Evolutionary conservation across 2,113 vertebrate species (phyloP).

Genomic region (Epinephelus fuscoguttatus): DNA sequence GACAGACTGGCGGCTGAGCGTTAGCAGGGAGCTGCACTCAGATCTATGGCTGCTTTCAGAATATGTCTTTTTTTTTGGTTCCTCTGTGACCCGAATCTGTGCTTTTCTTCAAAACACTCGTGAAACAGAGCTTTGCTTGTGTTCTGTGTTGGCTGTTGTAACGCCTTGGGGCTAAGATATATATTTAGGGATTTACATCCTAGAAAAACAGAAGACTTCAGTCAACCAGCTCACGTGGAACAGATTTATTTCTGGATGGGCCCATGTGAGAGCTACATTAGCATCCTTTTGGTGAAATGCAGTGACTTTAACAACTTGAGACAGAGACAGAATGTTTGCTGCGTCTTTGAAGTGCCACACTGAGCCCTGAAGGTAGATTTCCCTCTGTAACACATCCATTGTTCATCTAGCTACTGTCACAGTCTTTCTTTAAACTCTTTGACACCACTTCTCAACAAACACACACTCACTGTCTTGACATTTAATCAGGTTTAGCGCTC

Average conservation of each 20-base stretch:
- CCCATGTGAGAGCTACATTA: constrained; percentile 1
- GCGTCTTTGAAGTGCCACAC: constrained; percentile 15
- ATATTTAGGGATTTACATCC: constrained; percentile 17
- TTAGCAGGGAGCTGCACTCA: constrained; percentile 67
- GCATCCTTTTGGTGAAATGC: constrained; percentile 4
- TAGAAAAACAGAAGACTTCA: constrained; percentile 13
- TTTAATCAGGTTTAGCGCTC: constrained; percentile 32
- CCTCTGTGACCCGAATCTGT: constrained; percentile 70
- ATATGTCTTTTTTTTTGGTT: constrained; percentile 38
- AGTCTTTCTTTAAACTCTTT: constrained; percentile 7
- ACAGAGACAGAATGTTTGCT: constrained; percentile 2
- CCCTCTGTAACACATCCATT: background rate
- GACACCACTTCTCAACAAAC: constrained; percentile 12
- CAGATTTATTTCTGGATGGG: background rate
- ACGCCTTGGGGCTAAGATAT: constrained; percentile 3
- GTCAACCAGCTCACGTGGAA: constrained; percentile 15
- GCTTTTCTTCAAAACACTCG: constrained; percentile 9
- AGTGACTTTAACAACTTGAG: background rate
- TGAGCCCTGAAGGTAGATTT: constrained; percentile 3
- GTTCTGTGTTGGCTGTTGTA: constrained; percentile 19
- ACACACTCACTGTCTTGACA: constrained; percentile 21
- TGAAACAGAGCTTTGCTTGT: constrained; percentile 60
- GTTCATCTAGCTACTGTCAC: background rate
- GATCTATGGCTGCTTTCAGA: constrained; percentile 54
- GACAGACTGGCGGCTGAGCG: constrained; percentile 71